A percentile compares a stretch with the other conserved stretches of the same genome.
Conservation (phyloP, 2,113 vertebrate species). For the Empidonax traillii region DNA sequence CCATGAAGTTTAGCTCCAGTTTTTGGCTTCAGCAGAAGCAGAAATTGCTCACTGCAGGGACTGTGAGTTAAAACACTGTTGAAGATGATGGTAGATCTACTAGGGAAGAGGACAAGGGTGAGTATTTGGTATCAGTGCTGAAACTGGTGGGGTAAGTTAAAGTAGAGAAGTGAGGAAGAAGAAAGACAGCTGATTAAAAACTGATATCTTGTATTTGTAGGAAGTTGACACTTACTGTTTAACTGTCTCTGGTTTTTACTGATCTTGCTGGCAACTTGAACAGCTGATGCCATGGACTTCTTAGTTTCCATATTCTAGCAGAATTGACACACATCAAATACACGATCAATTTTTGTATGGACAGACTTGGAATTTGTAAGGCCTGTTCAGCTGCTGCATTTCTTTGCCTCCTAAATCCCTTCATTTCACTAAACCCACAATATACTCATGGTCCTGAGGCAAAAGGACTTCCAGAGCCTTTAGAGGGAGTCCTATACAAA, state of each 20-base stretch:
- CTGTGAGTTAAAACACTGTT: constrained; percentile 5
- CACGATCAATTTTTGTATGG: background rate
- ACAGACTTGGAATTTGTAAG: background rate
- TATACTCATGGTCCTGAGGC: background rate
- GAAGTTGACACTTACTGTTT: background rate
- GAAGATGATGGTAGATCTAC: background rate
- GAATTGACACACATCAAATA: background rate
- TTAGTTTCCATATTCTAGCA: background rate
- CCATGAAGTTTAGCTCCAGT: constrained; percentile 16
- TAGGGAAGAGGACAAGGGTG: background rate
- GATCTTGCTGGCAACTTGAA: background rate
- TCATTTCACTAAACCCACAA: background rate
- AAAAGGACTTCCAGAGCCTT: constrained; percentile 3
- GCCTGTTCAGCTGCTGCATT: background rate
- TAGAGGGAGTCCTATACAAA: constrained; percentile 14
- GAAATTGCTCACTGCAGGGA: background rate
- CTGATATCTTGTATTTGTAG: background rate
- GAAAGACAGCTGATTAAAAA: background rate
- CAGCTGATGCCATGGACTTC: background rate
- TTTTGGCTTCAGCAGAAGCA: background rate
- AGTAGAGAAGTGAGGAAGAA: background rate
- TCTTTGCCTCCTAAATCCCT: background rate
- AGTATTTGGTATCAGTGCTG: background rate
- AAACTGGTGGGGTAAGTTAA: background rate
- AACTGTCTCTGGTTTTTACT: background rate